Evolutionary conservation across 2,888 invertebrate species (phyloP).

Genomic region (Lamellibrachia columna): DNA sequence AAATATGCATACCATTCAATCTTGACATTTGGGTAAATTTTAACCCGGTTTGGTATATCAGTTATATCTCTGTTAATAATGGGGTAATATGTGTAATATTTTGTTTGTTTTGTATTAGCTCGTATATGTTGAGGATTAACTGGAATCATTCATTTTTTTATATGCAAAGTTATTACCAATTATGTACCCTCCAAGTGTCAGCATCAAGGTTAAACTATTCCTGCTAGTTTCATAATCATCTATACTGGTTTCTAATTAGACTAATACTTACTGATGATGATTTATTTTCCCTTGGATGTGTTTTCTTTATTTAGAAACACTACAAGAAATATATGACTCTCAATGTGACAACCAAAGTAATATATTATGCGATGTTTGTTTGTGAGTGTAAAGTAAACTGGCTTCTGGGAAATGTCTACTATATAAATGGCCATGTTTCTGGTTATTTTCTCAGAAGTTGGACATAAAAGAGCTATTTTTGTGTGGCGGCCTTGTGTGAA

Average conservation of each 20-base stretch:
- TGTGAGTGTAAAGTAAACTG: background rate
- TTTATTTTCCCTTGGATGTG: background rate
- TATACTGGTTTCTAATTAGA: background rate
- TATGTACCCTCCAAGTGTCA: background rate
- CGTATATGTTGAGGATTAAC: no score
- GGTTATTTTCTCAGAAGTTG: slow-evolving; percentile 9
- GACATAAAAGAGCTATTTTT: background rate
- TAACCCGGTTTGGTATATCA: no score
- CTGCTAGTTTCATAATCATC: background rate
- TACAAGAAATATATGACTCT: background rate
- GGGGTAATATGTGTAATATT: no score
- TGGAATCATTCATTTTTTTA: no score
- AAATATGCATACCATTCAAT: no score
- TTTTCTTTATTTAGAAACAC: background rate
- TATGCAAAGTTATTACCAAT: background rate
- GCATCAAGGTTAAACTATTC: background rate
- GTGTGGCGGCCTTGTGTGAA: background rate
- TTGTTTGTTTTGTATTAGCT: no score
- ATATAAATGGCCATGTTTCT: background rate
- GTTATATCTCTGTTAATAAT: no score
- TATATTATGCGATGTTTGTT: background rate
- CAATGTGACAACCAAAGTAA: background rate
- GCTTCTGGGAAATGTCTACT: background rate
- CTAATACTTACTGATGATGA: background rate
- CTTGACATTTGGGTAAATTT: no score